Evolutionary conservation across 2,113 vertebrate genomes (phyloP).

Genomic region (Symphodus melops): DNA sequence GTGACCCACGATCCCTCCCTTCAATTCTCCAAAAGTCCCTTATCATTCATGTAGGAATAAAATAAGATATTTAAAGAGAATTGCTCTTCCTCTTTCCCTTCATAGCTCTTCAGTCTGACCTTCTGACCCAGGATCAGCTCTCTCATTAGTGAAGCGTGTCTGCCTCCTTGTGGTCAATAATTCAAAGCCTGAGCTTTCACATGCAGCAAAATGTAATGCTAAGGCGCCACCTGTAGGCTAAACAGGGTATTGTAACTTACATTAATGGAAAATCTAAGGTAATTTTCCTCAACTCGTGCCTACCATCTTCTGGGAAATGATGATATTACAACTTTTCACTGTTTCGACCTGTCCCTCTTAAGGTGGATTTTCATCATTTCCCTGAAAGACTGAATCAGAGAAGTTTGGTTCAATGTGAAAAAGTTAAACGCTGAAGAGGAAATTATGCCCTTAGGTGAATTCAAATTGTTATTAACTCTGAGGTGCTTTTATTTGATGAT

Average conservation of each 20-base stretch:
- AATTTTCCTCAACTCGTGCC: background rate
- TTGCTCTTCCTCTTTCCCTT: too few relatives aligned
- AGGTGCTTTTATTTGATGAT: too few relatives aligned
- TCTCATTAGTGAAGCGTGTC: background rate
- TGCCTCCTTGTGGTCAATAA: constrained; percentile 6
- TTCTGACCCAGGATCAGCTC: background rate
- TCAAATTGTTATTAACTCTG: too few relatives aligned
- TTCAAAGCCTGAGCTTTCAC: fast-evolving
- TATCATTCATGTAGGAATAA: too few relatives aligned
- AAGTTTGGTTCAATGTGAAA: background rate
- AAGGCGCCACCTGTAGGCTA: constrained; percentile 46
- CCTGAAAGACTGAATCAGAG: background rate
- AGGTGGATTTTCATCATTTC: constrained; percentile 65
- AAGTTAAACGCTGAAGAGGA: background rate
- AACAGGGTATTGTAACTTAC: fast-evolving
- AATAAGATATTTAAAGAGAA: too few relatives aligned
- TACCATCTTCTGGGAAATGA: constrained; percentile 62
- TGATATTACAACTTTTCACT: background rate
- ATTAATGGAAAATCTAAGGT: background rate
- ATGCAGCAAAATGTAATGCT: constrained; percentile 16
- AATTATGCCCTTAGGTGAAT: background rate
- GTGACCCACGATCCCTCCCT: too few relatives aligned
- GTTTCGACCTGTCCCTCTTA: constrained; percentile 56
- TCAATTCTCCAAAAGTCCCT: too few relatives aligned
- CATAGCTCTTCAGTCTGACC: background rate